Evolutionary conservation across 2,888 invertebrate genomes (phyloP), one percentile per base, ranked within the genome.

Genomic region (Dendrolimus pini): DNA sequence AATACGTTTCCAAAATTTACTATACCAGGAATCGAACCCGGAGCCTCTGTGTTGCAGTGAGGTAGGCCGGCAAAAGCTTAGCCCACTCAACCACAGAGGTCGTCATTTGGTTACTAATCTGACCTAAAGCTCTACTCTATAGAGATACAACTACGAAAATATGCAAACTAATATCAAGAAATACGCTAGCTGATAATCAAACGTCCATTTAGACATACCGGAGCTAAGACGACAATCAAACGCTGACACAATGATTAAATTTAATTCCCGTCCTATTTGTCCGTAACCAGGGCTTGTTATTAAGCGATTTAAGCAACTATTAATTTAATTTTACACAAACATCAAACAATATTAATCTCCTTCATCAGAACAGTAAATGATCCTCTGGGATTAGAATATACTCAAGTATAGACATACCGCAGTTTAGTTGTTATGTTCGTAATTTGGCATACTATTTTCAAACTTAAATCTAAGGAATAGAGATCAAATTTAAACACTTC

Each of bases 311-410:
- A 69, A 47, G 62, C 61, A 69, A 63, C 60, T 62, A 68, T 66
- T 62, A 65, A 68, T 66, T 66, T 61, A 68, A 66, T 66, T 68
- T 66, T 66, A 63, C 55, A 41, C 52, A 52, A 41, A 55, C 66
- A 63, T 62, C 59, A 64, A 62, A 64, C 61, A 54, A 52, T 61
- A 66, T 62, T 63, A 66, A 64, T 62, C 56, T 57, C n/a, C 54
- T 41, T 58, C 53, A 66, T 55, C 42, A 47, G 47, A 41, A 56
- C 53, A 41, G 30, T 53, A 58, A 47, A 41, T 60, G 53, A 60
- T 65, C 68, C 61, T 55, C 59, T 54, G 54, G 58, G 18, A 52
- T 59, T 62, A 62, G 63, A 66, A 14, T 63, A 8, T 58, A 47
- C 47, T 30, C 47, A 7, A 47, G 2, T 47, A 47, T 47, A 47